Base-by-base conservation (phyloP, 2,797 vertebrate species). In the Notolepis coatsorum region DNA sequence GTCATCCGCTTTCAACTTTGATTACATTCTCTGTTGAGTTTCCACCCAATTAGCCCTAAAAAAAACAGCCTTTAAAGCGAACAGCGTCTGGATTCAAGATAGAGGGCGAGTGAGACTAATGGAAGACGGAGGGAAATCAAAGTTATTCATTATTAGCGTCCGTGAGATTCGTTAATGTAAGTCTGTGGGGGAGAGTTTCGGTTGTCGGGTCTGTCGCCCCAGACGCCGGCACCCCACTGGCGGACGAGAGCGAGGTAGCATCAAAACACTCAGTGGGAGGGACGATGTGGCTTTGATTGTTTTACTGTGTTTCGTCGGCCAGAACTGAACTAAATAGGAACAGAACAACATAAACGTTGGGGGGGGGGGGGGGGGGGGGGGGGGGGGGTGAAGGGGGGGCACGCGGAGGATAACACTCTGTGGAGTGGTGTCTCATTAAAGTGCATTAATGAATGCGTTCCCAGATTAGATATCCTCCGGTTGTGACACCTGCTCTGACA, bases 111-210 rank as follows among this genome's bases (percentile, higher is more conserved):
- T 66, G 46, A 70, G 35, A 63, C 37, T n/a, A 21, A 70, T 68
- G 58, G 48, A 60, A 71, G 77, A 71, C 45, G 39, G 37, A 37
- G 64, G 33, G 33, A 50, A 33, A 48, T 46, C 15, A 35, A 52
- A 49, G 41, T 71, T 73, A 77, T 76, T 80, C 68, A 85, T 84
- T 79, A 79, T 68, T 50, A 47, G 45, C 52, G 50, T 77, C 80
- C 62, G 1, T 15, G 52, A 65, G 61, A 25, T 50, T 61, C 8
- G 75, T 76, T 68, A 74, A 84, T 74, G 79, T 65, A 77, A 73
- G 61, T 56, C 33, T n/a, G 25, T 2, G 15, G 68, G 69, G 59
- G 70, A 65, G 65, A 68, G n/a, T 75, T 67, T 56, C 64, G 54
- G 73, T 80, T 23, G 58, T 52, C 38, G 33, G 43, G 59, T 52